These are phyloP conservation scores for Prosopocoilus inquinatus DNA, from an alignment of 2,888 invertebrate species.

Conservation along the genomic window DNA sequence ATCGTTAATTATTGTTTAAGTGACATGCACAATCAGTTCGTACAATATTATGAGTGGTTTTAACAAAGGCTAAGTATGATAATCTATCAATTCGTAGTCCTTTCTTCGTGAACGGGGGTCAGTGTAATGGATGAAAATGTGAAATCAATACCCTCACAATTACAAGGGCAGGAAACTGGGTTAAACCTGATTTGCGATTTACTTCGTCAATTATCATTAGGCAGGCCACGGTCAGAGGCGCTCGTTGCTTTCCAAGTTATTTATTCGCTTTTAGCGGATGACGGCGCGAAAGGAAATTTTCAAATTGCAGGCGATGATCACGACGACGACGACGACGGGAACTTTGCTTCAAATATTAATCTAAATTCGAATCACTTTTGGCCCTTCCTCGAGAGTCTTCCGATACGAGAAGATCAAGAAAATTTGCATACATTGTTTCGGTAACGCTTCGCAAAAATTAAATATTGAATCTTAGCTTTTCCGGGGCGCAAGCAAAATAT, in stretches of 20 bases:
- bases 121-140: constrained; percentile 16
- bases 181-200: constrained; percentile 14
- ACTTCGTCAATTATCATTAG: constrained; percentile 15
- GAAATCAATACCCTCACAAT: constrained; percentile 18
- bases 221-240: constrained; percentile 1
- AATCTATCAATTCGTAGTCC: background rate
- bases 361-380: background rate
- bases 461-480: no score
- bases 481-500: no score
- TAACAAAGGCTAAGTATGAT: no score
- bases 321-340: no score
- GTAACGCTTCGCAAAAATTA: background rate
- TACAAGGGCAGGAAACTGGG: constrained; percentile 13
- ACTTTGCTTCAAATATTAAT: no score
- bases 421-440: background rate
- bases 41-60: no score
- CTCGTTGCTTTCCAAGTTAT: background rate
- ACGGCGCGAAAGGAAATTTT: no score
- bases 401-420: background rate
- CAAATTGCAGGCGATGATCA: no score
- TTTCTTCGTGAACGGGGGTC: background rate
- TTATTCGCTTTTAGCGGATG: no score
- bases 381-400: background rate
- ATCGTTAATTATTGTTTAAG: no score
- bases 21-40: no score